Evolutionary conservation across 2,113 vertebrate species (phyloP), one percentile per base, ranked within the genome.

Genomic region (Oophaga pumilio): DNA sequence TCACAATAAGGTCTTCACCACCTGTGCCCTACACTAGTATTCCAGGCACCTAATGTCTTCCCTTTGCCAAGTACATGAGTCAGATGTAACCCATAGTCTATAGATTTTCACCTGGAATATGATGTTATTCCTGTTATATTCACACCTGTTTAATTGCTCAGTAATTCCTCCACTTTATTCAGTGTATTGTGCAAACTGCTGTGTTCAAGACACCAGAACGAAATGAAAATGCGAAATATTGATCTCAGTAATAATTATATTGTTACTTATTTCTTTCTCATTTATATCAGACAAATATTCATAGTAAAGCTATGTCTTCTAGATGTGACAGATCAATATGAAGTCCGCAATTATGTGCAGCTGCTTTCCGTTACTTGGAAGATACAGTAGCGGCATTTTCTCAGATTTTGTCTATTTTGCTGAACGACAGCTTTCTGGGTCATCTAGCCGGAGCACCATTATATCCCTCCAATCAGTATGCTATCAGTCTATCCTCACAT

Each of bases 401-500:
- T 68, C 13, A 50, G 56, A 14, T 56, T 81, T 52, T 79, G 60
- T 80, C 26, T 71, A 43, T 17, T 77, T 86, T 80, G 62, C 62
- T 86, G 43, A 86, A 81, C 81, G 28, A 60, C 77, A 59, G 77
- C 77, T 87, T 87, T 87, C 64, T 87, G 77, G 85, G 66, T 73
- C 50, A 81, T 73, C 52, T 69, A 57, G 28, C 77, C 52, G 64
- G 33, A n/a, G 59, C n/a, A 57, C 66, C 18, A 87, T 87, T 87
- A 59, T 87, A 69, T 81, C 53, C 85, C 59, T 81, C 77, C 77
- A 87, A 73, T 87, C 85, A 87, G 77, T 80, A 87, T 81, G 66
- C 85, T 68, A 79, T 77, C 24, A 62, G 85, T 68, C 60, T 66
- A 50, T 52, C 73, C 52, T 28, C 77, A 87, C 77, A 49, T 71